Conservation (phyloP, 2,797 vertebrate species). For the Malacoctenus gilli region DNA sequence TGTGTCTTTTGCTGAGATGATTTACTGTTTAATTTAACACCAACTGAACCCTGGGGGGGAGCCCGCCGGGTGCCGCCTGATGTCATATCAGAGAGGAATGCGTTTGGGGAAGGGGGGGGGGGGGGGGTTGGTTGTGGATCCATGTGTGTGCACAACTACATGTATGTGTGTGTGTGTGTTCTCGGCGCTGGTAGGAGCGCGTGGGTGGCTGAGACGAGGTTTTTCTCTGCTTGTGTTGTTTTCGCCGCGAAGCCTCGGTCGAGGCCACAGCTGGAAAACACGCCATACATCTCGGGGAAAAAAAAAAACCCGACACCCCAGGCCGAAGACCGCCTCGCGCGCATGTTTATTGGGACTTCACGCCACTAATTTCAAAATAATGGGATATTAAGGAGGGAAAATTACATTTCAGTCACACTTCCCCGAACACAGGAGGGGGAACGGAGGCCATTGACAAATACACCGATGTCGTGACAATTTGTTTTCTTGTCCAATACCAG, state of each 20-base stretch:
- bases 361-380: constrained; percentile 70
- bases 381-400: constrained; percentile 68
- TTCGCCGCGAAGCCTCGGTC: constrained; percentile 45
- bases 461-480: constrained; percentile 59
- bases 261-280: constrained; percentile 38
- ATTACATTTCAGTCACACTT: constrained; percentile 65
- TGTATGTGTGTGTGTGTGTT: constrained; percentile 14
- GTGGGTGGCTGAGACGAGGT: constrained; percentile 55
- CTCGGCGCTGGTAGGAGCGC: constrained; percentile 26
- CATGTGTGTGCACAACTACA: constrained; percentile 30
- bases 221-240: constrained; percentile 40
- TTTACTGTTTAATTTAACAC: constrained; percentile 77
- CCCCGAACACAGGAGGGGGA: constrained; percentile 53
- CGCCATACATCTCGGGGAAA: neutral
- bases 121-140: constrained; percentile 26
- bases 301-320: constrained; percentile 34
- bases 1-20: constrained; percentile 74
- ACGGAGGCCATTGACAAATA: constrained; percentile 63
- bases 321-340: constrained; percentile 44
- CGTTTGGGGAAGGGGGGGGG: constrained; percentile 37
- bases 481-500: constrained; percentile 60
- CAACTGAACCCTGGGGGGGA: constrained; percentile 65
- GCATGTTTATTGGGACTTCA: constrained; percentile 61
- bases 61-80: constrained; percentile 56
- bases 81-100: constrained; percentile 69